Conservation (phyloP, 2,113 vertebrate species). For the Cynocephalus volans region DNA sequence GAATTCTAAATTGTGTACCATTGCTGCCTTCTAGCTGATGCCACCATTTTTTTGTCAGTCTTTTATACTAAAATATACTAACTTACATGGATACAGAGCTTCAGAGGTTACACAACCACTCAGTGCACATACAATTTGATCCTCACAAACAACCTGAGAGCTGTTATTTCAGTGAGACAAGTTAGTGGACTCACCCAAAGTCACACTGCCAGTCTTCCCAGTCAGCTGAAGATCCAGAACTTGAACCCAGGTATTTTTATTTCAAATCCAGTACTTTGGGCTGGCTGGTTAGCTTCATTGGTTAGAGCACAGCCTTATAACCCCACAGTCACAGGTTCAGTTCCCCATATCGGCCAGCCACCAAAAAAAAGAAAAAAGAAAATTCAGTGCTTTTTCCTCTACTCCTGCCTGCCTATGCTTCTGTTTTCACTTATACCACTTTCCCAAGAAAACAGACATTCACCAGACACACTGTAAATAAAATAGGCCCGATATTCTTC, state of each 20-base stretch:
- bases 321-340: too few species aligned
- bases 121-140: not conserved
- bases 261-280: not conserved
- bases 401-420: not conserved
- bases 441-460: slow-evolving; percentile 29
- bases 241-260: slow-evolving; percentile 20
- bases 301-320: too few species aligned
- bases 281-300: too few species aligned
- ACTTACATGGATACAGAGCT: not conserved
- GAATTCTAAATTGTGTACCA: not conserved
- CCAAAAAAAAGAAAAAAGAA: not conserved
- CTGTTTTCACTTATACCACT: not conserved
- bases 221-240: not conserved
- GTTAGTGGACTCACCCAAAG: not conserved
- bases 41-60: not conserved
- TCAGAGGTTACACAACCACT: not conserved
- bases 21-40: not conserved
- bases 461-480: not conserved
- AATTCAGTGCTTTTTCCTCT: not conserved
- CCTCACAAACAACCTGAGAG: not conserved
- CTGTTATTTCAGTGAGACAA: not conserved
- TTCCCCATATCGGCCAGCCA: too few species aligned
- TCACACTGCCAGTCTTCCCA: not conserved
- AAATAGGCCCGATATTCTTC: slow-evolving; percentile 44
- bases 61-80: slow-evolving; percentile 40